Base-by-base conservation (phyloP, 2,888 invertebrate genomes). In the Cosmopolites sordidus region DNA sequence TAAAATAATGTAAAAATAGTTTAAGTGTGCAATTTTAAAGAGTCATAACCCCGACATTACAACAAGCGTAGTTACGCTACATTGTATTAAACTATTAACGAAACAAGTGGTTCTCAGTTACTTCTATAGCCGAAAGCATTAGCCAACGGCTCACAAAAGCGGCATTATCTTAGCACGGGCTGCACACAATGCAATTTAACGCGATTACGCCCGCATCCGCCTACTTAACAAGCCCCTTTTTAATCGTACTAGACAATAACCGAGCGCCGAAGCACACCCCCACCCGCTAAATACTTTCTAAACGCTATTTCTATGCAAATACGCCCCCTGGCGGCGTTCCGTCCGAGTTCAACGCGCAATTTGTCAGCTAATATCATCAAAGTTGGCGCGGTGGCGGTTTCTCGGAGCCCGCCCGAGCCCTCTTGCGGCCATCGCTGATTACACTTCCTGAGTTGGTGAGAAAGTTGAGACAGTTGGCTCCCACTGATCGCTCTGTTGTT, bases 311-410 rank as follows among this genome's bases (percentile, higher is more conserved):
- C 11, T 39, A 16, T 40, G 47, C 27, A 16, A 16, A 16, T 18
- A 17, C 22, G n/a, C 16, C 29, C 33, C 12, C 33, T 33, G 12
- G 33, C 33, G 22, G 22, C 22, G 22, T 8, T 8, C 22, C 42
- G 43, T 43, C 14, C 27, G 44, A 40, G 29, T 43, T n/a, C 29
- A 41, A 51, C 40, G 40, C 18, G 40, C 38, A 40, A 51, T 51
- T 51, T 51, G 51, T 45, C 40, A 43, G 41, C 44, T 51, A 51
- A 44, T 45, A 50, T 50, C 39, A 38, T 50, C 40, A 30, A 51
- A 51, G 45, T 45, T 51, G 27, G 49, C 29, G 22, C 3, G 22
- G 22, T 22, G 22, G 48, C 22, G 48, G 43, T 49, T 49, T 39
- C 43, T 29, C 43, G 30, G 38, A 22, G 38, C 38, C 15, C 15